Evolutionary conservation across 1,140 invertebrate species (phyloP).

Genomic region (Bombus breviceps): DNA sequence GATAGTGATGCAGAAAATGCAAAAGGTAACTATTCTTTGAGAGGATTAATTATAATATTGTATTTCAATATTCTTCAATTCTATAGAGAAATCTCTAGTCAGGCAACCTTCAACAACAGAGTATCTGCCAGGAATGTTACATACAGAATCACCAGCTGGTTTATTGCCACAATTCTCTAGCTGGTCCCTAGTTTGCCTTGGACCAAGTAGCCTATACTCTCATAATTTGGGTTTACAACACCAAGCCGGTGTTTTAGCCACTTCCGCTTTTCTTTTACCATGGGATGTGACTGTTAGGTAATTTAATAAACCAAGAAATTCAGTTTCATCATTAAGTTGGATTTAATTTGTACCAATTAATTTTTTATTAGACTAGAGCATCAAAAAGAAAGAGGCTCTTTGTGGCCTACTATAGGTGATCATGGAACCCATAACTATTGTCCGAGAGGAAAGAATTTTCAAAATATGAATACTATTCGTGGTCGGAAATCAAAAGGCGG

Average conservation of each 20-base stretch:
- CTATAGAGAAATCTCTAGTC: constrained; percentile 85
- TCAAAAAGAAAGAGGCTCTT: constrained; percentile 79
- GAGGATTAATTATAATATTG: background rate
- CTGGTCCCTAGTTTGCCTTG: constrained; percentile 96
- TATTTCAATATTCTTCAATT: background rate
- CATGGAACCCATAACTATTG: constrained; percentile 72
- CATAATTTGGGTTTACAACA: constrained; percentile 93
- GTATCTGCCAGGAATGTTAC: constrained; percentile 95
- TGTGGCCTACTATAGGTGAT: constrained; percentile 78
- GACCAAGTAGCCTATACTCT: constrained; percentile 94
- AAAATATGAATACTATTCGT: constrained; percentile 76
- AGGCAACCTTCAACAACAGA: constrained; percentile 93
- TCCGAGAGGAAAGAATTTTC: constrained; percentile 76
- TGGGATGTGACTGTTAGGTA: constrained; percentile 95
- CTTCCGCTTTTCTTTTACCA: constrained; percentile 95
- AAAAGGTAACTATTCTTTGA: constrained; percentile 73
- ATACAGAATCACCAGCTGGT: constrained; percentile 89
- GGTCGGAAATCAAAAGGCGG: constrained; percentile 81
- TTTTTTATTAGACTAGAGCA: constrained; percentile 75
- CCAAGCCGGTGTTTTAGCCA: constrained; percentile 93
- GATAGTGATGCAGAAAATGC: constrained; percentile 76
- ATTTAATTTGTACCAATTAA: background rate
- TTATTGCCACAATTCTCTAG: constrained; percentile 95
- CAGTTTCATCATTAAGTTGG: background rate
- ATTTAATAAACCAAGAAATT: background rate